These are phyloP conservation scores for Choreutis nemorana DNA, from an alignment of 2,888 invertebrate species.

Conservation along the genomic window DNA sequence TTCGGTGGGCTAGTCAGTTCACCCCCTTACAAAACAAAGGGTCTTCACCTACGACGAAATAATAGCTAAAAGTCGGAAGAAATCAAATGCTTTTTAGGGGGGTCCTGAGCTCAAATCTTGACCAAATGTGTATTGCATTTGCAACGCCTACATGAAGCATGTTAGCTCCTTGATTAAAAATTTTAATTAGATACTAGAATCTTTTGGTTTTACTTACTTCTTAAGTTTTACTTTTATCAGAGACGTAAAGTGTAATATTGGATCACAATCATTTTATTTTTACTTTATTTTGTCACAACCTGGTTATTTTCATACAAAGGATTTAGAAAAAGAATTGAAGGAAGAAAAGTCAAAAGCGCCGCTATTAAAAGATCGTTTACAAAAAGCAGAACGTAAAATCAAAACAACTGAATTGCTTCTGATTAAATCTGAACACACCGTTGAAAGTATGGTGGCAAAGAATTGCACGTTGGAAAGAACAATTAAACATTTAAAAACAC, in stretches of 20 bases:
- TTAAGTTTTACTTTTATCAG: not conserved
- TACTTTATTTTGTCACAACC: not conserved
- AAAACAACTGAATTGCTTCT: conserved; percentile 30
- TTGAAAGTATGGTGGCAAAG: conserved; percentile 30
- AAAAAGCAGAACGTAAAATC: conserved; percentile 32
- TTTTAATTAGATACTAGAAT: no score
- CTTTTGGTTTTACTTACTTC: not conserved
- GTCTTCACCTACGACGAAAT: no score
- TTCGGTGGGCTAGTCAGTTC: no score
- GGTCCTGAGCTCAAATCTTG: no score
- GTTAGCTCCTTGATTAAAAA: no score
- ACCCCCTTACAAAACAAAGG: no score
- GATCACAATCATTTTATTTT: not conserved
- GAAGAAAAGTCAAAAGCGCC: conserved; percentile 34
- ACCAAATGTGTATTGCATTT: no score
- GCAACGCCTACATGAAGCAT: no score
- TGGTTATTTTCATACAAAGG: conserved; percentile 20
- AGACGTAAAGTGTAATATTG: not conserved
- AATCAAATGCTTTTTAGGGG: no score
- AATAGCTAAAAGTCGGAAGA: no score
- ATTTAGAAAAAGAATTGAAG: conserved; percentile 42
- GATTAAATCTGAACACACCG: conserved; percentile 28
- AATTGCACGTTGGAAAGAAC: conserved; percentile 29
- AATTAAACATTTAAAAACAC: conserved; percentile 32
- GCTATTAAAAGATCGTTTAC: conserved; percentile 26